A percentile compares a stretch with the other conserved stretches of the same genome.
Evolutionary conservation across 1,140 invertebrate species (phyloP).

Genomic region (Rhyzopertha dominica): DNA sequence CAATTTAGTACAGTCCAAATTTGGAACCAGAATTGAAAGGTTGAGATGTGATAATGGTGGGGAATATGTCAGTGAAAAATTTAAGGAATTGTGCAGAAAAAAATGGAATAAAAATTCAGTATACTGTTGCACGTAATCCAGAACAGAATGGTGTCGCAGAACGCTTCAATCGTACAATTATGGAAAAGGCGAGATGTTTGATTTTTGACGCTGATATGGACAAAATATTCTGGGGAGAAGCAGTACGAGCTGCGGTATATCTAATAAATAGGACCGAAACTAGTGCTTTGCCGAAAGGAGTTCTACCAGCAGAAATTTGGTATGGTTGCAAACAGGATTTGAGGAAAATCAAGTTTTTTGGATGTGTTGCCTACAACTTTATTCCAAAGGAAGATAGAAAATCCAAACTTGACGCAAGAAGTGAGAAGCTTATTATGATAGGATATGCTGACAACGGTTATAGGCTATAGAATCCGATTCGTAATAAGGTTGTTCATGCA

Average conservation of each 20-base stretch:
- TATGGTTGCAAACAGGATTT: too few species aligned
- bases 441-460: conserved; percentile 1
- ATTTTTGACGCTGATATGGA: conserved; percentile 30
- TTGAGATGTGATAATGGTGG: too few species aligned
- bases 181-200: conserved; percentile 38
- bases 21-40: too few species aligned
- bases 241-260: conserved; percentile 38
- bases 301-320: too few species aligned
- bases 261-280: conserved; percentile 41
- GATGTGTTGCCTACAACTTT: background rate
- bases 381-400: background rate
- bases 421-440: conserved; percentile 1
- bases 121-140: conserved; percentile 36
- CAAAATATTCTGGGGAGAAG: conserved; percentile 38
- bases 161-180: conserved; percentile 42
- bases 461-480: background rate
- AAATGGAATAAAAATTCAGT: conserved; percentile 2
- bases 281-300: background rate
- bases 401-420: background rate
- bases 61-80: too few species aligned
- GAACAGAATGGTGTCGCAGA: conserved; percentile 44
- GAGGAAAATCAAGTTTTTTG: background rate
- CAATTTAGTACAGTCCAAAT: too few species aligned
- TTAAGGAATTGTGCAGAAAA: too few species aligned
- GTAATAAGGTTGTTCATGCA: conserved; percentile 3